Evolutionary conservation across 2,888 invertebrate genomes (phyloP), one percentile per base, ranked within the genome.

Genomic region (Coremacera marginata): DNA sequence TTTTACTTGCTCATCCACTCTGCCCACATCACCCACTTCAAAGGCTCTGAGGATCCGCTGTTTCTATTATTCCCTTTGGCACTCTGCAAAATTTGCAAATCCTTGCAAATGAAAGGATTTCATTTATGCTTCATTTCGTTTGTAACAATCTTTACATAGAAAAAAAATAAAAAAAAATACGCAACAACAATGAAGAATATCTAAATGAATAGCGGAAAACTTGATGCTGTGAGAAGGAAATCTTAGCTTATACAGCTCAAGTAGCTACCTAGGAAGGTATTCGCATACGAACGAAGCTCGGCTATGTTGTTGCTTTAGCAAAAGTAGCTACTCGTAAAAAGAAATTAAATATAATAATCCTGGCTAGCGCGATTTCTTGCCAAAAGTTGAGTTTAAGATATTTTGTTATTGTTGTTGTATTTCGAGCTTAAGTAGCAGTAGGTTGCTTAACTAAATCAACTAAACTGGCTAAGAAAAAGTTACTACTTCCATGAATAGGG

Each of bases 71-170:
- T 55, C 25, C 51, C 34, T 37, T 57, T 65, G 37, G 31, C 31
- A 5, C 34, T 55, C 25, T 27, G 34, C 9, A 60, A 74, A 75
- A 49, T 62, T 27, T 52, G 68, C 55, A 52, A 51, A 51, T 70
- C 52, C 37, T 34, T 57, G 57, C 60, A 55, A 71, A 31, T 44
- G 57, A 60, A 71, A 60, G 71, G 57, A 71, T 60, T 71, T 60
- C 71, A 71, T 72, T 73, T 73, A 73, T 73, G 77, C 77, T 67
- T 77, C 77, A 77, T 77, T 77, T 55, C 77, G 67, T 73, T 71
- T 71, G 34, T 37, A 71, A 71, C 57, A 71, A 71, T 71, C 71
- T 71, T 71, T 71, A 60, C 71, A 71, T 60, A 71, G 37, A 44
- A 60, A 71, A 68, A 19, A 37, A 44, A n/a, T 49, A 16, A 55